Percentiles rank a stretch among this genome's conserved stretches.
These are phyloP conservation scores for Leucosticte australis DNA, from an alignment of 2,113 vertebrate genomes.

Conservation along the genomic window DNA sequence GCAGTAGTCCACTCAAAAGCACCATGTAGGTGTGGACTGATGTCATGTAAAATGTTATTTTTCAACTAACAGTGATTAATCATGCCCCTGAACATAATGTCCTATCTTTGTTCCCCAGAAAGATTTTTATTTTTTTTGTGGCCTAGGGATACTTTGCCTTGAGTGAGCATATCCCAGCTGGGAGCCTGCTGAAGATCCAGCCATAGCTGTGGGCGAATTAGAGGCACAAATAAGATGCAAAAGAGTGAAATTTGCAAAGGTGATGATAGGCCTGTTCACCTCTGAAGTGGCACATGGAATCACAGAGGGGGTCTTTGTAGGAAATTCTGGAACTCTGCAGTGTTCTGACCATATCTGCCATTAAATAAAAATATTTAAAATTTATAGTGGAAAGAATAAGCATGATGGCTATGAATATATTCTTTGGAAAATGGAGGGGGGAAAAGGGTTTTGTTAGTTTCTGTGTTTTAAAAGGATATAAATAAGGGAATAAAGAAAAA, in stretches of 20 bases:
- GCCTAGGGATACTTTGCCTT: neutral
- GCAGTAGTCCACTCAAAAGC: neutral
- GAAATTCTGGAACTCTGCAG: neutral
- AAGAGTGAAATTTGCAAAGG: neutral
- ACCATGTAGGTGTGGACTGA: neutral
- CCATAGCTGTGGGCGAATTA: neutral
- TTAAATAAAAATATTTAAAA: neutral
- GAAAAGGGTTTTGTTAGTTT: rapidly evolving
- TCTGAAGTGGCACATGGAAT: neutral
- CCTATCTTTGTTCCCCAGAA: neutral
- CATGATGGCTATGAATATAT: neutral
- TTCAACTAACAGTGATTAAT: neutral
- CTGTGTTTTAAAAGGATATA: neutral
- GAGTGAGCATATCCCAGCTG: neutral
- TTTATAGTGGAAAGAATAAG: neutral
- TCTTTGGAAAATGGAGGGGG: neutral
- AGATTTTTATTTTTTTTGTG: neutral
- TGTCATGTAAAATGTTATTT: neutral
- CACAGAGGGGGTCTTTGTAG: neutral
- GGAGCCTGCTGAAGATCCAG: neutral
- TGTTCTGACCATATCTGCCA: neutral
- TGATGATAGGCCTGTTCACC: neutral
- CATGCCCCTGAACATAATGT: neutral
- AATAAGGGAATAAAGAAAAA: neutral
- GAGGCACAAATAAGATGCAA: neutral